These are phyloP conservation scores for Microdon myrmicae DNA, from an alignment of 2,888 invertebrate genomes.

Conservation along the genomic window DNA sequence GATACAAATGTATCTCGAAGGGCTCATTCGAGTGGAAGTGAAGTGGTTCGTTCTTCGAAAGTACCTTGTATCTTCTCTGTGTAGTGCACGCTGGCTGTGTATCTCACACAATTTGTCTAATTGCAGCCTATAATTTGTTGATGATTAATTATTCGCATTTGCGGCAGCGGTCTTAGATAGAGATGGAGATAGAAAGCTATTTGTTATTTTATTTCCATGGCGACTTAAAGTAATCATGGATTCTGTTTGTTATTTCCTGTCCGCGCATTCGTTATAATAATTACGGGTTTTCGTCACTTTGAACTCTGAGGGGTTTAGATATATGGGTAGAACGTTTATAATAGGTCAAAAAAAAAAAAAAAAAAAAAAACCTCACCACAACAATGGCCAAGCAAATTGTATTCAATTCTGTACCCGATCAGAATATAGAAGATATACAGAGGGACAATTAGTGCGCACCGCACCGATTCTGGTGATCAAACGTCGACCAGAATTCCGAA, in stretches of 20 bases:
- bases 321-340: too few species aligned
- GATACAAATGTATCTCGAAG: slow-evolving; percentile 38
- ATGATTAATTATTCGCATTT: slow-evolving; percentile 47
- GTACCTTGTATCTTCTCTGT: too few species aligned
- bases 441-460: slow-evolving; percentile 35
- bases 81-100: too few species aligned
- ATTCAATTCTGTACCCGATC: slow-evolving; percentile 9
- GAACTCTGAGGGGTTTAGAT: too few species aligned
- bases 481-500: slow-evolving; percentile 25
- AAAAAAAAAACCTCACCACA: slow-evolving; percentile 11
- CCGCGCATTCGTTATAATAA: slow-evolving; percentile 45
- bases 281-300: slow-evolving; percentile 41
- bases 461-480: slow-evolving; percentile 19
- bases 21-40: too few species aligned
- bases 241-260: slow-evolving; percentile 46
- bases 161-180: background rate
- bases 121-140: slow-evolving; percentile 47
- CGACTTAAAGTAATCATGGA: slow-evolving; percentile 16
- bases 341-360: slow-evolving; percentile 17
- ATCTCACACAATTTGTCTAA: slow-evolving; percentile 39
- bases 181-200: too few species aligned
- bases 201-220: too few species aligned
- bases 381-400: slow-evolving; percentile 14
- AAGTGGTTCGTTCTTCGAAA: too few species aligned
- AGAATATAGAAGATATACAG: too few species aligned